phyloP scores from a whole-genome alignment of 2,888 invertebrate genomes.

The Salpingus planirostris region DNA sequence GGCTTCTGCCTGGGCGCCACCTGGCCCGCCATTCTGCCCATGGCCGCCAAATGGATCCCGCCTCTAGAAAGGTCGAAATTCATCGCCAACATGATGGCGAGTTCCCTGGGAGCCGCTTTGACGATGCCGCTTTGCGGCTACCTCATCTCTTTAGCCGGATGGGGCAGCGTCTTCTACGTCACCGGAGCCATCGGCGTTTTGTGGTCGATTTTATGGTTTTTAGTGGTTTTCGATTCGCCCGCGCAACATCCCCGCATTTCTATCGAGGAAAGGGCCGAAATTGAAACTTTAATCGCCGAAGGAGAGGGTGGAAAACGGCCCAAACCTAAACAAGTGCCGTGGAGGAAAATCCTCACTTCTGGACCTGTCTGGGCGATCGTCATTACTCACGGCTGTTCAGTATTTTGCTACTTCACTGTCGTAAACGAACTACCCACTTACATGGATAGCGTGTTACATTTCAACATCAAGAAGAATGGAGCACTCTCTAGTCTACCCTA shows the following conservation, averaged over 20 bases:
- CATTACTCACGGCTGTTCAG: constrained; percentile 72
- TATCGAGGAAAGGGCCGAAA: constrained; percentile 54
- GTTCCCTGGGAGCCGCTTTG: constrained; percentile 83
- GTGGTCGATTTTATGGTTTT: constrained; percentile 79
- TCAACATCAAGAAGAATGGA: constrained; percentile 78
- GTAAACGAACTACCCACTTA: constrained; percentile 82
- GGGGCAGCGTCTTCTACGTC: constrained; percentile 86
- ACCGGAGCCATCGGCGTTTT: constrained; percentile 66
- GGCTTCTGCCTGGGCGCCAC: constrained; percentile 61
- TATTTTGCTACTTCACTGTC: constrained; percentile 82
- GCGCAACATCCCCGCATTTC: constrained; percentile 75
- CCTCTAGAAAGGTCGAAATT: constrained; percentile 89
- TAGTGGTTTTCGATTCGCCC: constrained; percentile 71
- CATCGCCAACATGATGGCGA: constrained; percentile 89
- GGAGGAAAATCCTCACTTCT: constrained; percentile 60
- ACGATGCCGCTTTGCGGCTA: constrained; percentile 83
- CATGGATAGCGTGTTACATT: constrained; percentile 70
- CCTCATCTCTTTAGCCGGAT: constrained; percentile 70
- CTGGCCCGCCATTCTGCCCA: constrained; percentile 89
- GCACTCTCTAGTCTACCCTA: constrained; percentile 77
- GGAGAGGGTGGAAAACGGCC: constrained; percentile 26
- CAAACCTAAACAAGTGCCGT: constrained; percentile 56
- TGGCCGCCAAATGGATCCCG: constrained; percentile 92
- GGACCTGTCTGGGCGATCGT: constrained; percentile 79
- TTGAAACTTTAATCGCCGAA: constrained; percentile 58